Evolutionary conservation across 2,888 invertebrate species (phyloP).

Genomic region (Scaptomyza tumidula): DNA sequence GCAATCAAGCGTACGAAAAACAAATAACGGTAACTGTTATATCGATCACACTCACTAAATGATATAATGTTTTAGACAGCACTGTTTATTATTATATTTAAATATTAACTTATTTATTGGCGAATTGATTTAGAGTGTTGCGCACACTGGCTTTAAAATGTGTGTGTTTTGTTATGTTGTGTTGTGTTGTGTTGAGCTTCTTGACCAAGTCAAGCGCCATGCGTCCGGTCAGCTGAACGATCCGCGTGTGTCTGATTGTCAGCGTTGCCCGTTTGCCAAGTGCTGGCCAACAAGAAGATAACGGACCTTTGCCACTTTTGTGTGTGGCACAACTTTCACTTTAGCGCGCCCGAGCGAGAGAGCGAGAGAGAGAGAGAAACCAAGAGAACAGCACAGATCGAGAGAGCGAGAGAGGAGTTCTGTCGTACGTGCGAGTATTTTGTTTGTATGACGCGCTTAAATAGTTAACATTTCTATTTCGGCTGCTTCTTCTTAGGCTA

Average conservation of each 20-base stretch:
- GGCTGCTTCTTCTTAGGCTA: slow-evolving; percentile 60
- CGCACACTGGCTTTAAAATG: not conserved
- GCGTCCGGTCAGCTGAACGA: slow-evolving; percentile 82
- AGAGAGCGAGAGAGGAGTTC: slow-evolving; percentile 7
- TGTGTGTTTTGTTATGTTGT: not conserved
- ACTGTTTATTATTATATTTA: slow-evolving; percentile 16
- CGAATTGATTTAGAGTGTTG: slow-evolving; percentile 7
- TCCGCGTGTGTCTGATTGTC: slow-evolving; percentile 78
- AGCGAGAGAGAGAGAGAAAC: slow-evolving; percentile 1
- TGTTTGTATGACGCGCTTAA: slow-evolving; percentile 60
- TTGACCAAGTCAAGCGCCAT: slow-evolving; percentile 55
- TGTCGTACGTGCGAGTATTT: slow-evolving; percentile 71
- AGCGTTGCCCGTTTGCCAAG: slow-evolving; percentile 58
- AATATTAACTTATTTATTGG: slow-evolving; percentile 7
- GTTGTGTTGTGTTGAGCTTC: slow-evolving; percentile 17
- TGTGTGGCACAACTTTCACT: slow-evolving; percentile 82
- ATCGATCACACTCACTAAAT: slow-evolving; percentile 33
- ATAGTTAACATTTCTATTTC: slow-evolving; percentile 78
- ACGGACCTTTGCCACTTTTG: slow-evolving; percentile 82
- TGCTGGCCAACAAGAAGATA: slow-evolving; percentile 82
- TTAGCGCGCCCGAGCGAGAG: slow-evolving; percentile 68
- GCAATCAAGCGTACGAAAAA: slow-evolving; percentile 20
- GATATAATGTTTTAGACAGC: slow-evolving; percentile 6
- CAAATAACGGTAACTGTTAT: slow-evolving; percentile 34
- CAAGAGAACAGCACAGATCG: slow-evolving; percentile 16